Evolutionary conservation across 1,140 invertebrate species (phyloP).

Genomic region (Aphidius ervi): DNA sequence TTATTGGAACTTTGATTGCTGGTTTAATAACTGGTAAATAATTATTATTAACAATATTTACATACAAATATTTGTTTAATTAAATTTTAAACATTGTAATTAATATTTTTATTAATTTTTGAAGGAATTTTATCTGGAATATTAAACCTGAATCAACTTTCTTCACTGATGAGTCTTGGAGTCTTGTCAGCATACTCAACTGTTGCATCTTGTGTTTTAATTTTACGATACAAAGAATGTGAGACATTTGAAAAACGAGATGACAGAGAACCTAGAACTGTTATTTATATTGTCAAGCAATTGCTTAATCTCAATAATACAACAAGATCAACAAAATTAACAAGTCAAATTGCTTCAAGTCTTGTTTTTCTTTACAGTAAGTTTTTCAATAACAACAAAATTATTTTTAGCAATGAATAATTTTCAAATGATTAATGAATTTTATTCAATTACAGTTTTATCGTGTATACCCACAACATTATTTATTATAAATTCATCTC

Average conservation of each 20-base stretch:
- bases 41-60: neutral
- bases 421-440: slow-evolving; percentile 13
- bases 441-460: slow-evolving; percentile 41
- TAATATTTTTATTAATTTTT: slow-evolving; percentile 2
- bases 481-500: slow-evolving; percentile 47
- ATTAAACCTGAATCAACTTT: slow-evolving; percentile 70
- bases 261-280: slow-evolving; percentile 34
- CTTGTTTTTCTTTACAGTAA: slow-evolving; percentile 57
- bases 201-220: slow-evolving; percentile 73
- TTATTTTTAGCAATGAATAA: too few relatives aligned
- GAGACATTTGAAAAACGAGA: slow-evolving; percentile 40
- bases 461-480: slow-evolving; percentile 54
- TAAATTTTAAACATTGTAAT: neutral
- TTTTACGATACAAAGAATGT: slow-evolving; percentile 58
- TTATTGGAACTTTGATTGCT: slow-evolving; percentile 74
- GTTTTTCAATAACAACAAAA: slow-evolving; percentile 21
- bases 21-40: slow-evolving; percentile 66
- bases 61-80: neutral
- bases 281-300: slow-evolving; percentile 42
- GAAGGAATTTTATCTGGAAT: slow-evolving; percentile 67
- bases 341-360: slow-evolving; percentile 50
- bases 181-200: slow-evolving; percentile 79
- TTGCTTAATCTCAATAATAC: slow-evolving; percentile 50
- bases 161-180: slow-evolving; percentile 86
- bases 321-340: slow-evolving; percentile 50